Conservation (phyloP, 1,140 invertebrate species). For the Drosophila mauritiana region DNA sequence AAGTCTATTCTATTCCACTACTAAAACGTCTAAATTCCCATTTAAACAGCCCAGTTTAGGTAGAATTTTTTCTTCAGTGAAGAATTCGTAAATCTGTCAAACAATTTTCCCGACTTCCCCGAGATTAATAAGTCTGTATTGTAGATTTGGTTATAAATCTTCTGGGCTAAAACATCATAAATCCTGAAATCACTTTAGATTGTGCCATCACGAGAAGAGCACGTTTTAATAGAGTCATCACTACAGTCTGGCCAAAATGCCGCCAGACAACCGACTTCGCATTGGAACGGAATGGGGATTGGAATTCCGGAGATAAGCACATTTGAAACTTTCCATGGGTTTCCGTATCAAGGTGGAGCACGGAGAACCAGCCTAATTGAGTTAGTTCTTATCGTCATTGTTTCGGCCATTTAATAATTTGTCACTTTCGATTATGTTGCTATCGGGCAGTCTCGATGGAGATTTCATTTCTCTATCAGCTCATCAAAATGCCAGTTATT, state of each 20-base stretch:
- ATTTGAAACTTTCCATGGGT: conserved; percentile 36
- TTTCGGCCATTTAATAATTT: conserved; percentile 17
- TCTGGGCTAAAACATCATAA: background rate
- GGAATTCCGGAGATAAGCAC: conserved; percentile 18
- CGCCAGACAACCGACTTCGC: background rate
- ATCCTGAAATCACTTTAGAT: background rate
- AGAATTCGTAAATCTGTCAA: background rate
- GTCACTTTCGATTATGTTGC: conserved; percentile 31
- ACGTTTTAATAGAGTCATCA: background rate
- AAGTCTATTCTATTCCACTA: no score
- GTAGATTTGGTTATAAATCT: background rate
- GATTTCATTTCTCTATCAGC: background rate
- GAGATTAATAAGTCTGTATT: no score
- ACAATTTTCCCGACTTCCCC: no score
- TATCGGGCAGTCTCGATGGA: background rate
- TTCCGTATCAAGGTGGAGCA: background rate
- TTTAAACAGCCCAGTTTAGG: background rate
- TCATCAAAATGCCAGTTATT: no score
- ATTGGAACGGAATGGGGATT: conserved; percentile 8
- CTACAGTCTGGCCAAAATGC: conserved; percentile 2
- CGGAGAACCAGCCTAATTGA: conserved; percentile 28
- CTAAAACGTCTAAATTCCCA: no score
- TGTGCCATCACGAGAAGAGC: conserved; percentile 9
- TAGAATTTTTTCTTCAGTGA: background rate
- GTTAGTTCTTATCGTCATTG: conserved; percentile 23